phyloP scores from a whole-genome alignment of 2,113 vertebrate genomes.

The Alligator mississippiensis region DNA sequence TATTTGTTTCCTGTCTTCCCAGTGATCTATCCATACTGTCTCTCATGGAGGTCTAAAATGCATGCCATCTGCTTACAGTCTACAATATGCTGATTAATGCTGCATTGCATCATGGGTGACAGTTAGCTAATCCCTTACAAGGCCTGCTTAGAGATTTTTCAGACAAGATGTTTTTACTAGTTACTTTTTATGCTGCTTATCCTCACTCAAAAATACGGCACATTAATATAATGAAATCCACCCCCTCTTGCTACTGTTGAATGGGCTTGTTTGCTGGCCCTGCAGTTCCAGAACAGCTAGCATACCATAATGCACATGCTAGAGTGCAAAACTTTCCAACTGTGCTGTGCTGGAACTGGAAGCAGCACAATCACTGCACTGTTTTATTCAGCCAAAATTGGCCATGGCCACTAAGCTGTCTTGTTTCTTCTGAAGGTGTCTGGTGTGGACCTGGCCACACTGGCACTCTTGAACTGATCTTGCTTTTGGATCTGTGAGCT shows the following conservation, averaged over 20 bases:
- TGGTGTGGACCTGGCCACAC: not conserved
- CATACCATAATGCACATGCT: not conserved
- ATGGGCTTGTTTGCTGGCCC: not conserved
- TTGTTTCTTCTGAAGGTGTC: not conserved
- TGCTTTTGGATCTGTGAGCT: not conserved
- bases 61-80: fast-evolving
- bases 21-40: not conserved
- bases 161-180: not conserved
- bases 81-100: not conserved
- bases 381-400: not conserved
- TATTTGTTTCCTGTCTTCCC: not conserved
- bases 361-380: not conserved
- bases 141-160: not conserved
- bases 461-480: not conserved
- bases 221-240: not conserved
- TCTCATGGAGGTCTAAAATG: fast-evolving
- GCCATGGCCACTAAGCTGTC: not conserved
- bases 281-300: not conserved
- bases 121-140: not conserved
- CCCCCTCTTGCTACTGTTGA: not conserved
- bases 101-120: not conserved
- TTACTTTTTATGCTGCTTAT: not conserved
- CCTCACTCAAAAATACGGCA: not conserved
- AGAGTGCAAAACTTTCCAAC: not conserved
- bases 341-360: not conserved